Evolutionary conservation across 1,140 invertebrate species (phyloP), one percentile per base, ranked within the genome.

Genomic region (Cydia pomonella): DNA sequence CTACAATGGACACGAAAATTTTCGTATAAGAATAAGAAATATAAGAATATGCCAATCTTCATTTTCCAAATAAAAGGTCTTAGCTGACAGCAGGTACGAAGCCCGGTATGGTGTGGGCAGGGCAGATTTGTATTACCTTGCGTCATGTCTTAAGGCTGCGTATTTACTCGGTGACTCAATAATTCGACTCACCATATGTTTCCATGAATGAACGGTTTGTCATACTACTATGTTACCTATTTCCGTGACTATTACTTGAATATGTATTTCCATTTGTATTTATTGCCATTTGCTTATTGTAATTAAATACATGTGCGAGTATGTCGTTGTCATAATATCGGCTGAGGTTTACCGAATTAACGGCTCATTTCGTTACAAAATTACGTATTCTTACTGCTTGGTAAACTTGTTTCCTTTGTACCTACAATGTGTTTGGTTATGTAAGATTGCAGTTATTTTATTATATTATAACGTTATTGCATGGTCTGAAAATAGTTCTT

Each of bases 141-240:
- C 44, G 71, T 44, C 44, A 72, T 41, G 4, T 16, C 5, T 23
- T 50, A 72, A 72, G 18, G 25, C 71, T 25, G 21, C 38, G 71
- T 72, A 25, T 50, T 72, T 72, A 13, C 41, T 72, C 21, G 3
- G 75, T 89, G 86, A 89, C 79, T 89, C 85, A 89, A 87, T 81
- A 73, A 66, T 73, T 87, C 87, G 87, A 90, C 66, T 90, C 88
- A 90, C 82, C 53, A 77, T 81, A 77, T 53, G 74, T 79, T 88
- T 87, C 87, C 79, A 80, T 87, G 87, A 87, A 88, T 83, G 73
- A 75, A 80, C 73, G 6, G 33, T 77, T 63, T 33, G 47, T 78
- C 64, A 69, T 38, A n/a, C 25, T n/a, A 64, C 25, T 64, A 72
- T 16, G 64, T 69, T 59, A 33, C 4, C 64, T 41, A 69, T 69